Evolutionary conservation across 2,797 vertebrate species (phyloP).

Genomic region (Phrynocephalus vlangalii): DNA sequence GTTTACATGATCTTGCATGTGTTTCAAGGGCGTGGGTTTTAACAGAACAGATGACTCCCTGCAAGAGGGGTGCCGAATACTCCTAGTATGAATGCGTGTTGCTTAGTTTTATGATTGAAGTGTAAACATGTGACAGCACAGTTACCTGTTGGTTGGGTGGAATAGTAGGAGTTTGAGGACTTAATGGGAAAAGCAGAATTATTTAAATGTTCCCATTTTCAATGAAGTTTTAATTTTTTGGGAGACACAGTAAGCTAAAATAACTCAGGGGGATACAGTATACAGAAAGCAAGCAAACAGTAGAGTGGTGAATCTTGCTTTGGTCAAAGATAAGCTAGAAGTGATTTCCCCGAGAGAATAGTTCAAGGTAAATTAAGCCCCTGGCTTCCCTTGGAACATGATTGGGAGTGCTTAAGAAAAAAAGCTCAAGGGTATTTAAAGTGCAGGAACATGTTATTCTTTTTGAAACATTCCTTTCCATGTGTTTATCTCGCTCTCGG

Average conservation of each 20-base stretch:
- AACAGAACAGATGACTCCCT: not conserved
- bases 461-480: constrained; percentile 60
- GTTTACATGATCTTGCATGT: not conserved
- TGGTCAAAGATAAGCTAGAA: constrained; percentile 73
- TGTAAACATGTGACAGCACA: not conserved
- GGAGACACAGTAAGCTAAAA: not conserved
- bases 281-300: constrained; percentile 48
- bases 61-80: not conserved
- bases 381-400: constrained; percentile 73
- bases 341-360: constrained; percentile 69
- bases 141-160: too few relatives aligned
- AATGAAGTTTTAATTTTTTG: not conserved
- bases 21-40: not conserved
- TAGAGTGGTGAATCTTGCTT: constrained; percentile 57
- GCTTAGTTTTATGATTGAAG: not conserved
- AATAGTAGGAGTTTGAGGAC: not conserved
- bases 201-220: not conserved
- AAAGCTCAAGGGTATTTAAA: constrained; percentile 71
- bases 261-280: not conserved
- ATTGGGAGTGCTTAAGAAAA: constrained; percentile 73
- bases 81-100: not conserved
- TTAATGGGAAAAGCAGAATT: not conserved
- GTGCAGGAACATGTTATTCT: constrained; percentile 75
- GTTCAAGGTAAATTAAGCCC: constrained; percentile 81
- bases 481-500: constrained; percentile 66